Base-by-base conservation (phyloP, 2,113 vertebrate species). In the Microtus oregoni region DNA sequence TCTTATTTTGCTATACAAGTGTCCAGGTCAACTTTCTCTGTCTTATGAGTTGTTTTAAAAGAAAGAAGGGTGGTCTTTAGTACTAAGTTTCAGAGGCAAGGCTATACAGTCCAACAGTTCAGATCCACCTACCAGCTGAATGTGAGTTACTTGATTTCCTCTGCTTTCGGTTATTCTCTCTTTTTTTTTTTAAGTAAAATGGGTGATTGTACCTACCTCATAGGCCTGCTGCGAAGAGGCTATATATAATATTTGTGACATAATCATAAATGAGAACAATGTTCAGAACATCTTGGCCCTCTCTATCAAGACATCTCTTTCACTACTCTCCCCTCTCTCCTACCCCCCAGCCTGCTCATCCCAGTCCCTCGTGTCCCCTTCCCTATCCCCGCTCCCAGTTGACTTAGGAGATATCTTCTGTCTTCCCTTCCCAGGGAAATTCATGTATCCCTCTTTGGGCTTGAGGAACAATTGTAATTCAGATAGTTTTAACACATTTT, bases 161-260 rank as follows among this genome's bases (percentile, higher is more conserved):
- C n/a, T 89, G 6, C 32, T 15, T 44, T 35, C 6, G n/a, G 28
- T 65, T 83, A 83, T 38, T 63, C 63, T 79, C 17, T 93, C 41
- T 41, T 41, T 92, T 55, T 50, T 52, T 52, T 52, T 44, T 89
- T 93, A 17, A 61, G 26, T 94, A 67, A 93, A 96, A 96, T 2
- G 67, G 78, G 75, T 41, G 22, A 19, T 70, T 15, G 7, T 35
- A 52, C 17, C 4, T 86, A 3, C n/a, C 32, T 76, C 14, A 24
- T 12, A 77, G 78, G 73, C 32, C 24, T 67, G 30, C 79, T 83
- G 1, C 67, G 78, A 78, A 22, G 52, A 92, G 26, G 10, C 7
- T 47, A 47, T 47, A 47, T 28, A 5, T 3, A 79, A 9, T 79
- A 47, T 0, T 0, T 67, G 32, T 52, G n/a, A 63, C 50, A 30